Evolutionary conservation across 2,888 invertebrate genomes (phyloP).

Genomic region (Mystacides longicornis): DNA sequence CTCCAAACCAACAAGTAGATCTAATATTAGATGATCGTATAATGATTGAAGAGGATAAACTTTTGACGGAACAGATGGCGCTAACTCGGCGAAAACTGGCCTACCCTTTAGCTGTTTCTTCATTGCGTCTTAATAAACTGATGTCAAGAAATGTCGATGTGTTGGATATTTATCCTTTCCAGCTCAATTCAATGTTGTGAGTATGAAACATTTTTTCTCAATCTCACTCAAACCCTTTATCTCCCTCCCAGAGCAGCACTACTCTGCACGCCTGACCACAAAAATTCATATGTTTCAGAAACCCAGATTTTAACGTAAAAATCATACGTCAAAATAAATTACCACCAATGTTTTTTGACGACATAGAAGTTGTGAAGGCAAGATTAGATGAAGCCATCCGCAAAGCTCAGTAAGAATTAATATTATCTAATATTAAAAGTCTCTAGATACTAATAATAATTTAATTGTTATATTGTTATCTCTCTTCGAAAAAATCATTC

Average conservation of each 20-base stretch:
- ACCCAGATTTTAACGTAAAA: slow-evolving; percentile 43
- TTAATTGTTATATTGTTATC: too few species aligned
- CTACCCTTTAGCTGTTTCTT: slow-evolving; percentile 63
- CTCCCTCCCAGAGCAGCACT: too few species aligned
- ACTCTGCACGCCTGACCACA: too few species aligned
- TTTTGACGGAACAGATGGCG: slow-evolving; percentile 53
- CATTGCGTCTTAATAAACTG: slow-evolving; percentile 54
- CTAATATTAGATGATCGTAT: slow-evolving; percentile 63
- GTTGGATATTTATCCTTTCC: slow-evolving; percentile 57
- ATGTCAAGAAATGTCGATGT: slow-evolving; percentile 58
- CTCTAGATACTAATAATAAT: too few species aligned
- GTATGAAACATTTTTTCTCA: too few species aligned
- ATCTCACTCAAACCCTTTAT: background rate
- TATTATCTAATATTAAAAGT: background rate
- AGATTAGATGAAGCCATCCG: slow-evolving; percentile 52
- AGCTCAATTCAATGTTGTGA: slow-evolving; percentile 49
- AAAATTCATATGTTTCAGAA: slow-evolving; percentile 30
- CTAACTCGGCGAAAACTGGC: slow-evolving; percentile 59
- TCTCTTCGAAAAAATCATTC: too few species aligned
- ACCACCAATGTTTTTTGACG: slow-evolving; percentile 47
- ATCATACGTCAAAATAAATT: slow-evolving; percentile 59
- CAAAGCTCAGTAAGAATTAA: slow-evolving; percentile 46
- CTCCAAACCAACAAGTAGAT: slow-evolving; percentile 54
- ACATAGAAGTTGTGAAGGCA: slow-evolving; percentile 49
- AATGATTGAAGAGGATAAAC: slow-evolving; percentile 51